phyloP scores from a whole-genome alignment of 2,888 invertebrate species.

The Sthenelais limicola region DNA sequence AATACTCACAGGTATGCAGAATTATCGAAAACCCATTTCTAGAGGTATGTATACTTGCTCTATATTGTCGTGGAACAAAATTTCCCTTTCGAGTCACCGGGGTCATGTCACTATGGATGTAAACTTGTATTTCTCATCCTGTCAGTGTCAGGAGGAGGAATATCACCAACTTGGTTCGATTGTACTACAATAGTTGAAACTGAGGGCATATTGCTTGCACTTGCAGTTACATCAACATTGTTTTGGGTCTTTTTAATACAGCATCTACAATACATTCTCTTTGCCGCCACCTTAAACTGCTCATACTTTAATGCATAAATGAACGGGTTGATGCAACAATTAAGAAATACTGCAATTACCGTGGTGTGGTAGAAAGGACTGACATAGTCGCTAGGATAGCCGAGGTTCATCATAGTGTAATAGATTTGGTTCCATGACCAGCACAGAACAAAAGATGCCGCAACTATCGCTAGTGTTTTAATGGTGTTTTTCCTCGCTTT shows the following conservation, averaged over 20 bases:
- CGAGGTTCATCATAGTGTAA: slow-evolving; percentile 48
- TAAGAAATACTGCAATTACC: slow-evolving; percentile 45
- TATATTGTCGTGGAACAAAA: too few relatives aligned
- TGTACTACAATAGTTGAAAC: too few relatives aligned
- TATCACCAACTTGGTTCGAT: too few relatives aligned
- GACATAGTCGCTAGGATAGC: slow-evolving; percentile 18
- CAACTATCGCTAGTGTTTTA: slow-evolving; percentile 46
- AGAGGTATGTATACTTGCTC: too few relatives aligned
- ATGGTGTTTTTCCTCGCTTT: slow-evolving; percentile 43
- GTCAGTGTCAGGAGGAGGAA: too few relatives aligned
- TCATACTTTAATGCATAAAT: slow-evolving; percentile 48
- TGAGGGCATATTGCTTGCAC: background rate
- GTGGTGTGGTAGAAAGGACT: slow-evolving; percentile 46
- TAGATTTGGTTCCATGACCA: slow-evolving; percentile 48
- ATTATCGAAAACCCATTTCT: too few relatives aligned
- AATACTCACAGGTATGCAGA: too few relatives aligned
- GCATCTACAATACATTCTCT: slow-evolving; percentile 37
- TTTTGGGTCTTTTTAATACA: background rate
- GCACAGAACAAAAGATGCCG: slow-evolving; percentile 45
- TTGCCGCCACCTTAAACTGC: slow-evolving; percentile 45
- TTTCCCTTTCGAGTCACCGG: too few relatives aligned
- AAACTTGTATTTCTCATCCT: too few relatives aligned
- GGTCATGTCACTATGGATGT: too few relatives aligned
- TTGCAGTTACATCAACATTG: background rate
- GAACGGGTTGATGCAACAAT: slow-evolving; percentile 50